Percentiles rank a stretch among this genome's conserved stretches.
These are phyloP conservation scores for Aporophyla nigra DNA, from an alignment of 2,888 invertebrate genomes.

Conservation along the genomic window DNA sequence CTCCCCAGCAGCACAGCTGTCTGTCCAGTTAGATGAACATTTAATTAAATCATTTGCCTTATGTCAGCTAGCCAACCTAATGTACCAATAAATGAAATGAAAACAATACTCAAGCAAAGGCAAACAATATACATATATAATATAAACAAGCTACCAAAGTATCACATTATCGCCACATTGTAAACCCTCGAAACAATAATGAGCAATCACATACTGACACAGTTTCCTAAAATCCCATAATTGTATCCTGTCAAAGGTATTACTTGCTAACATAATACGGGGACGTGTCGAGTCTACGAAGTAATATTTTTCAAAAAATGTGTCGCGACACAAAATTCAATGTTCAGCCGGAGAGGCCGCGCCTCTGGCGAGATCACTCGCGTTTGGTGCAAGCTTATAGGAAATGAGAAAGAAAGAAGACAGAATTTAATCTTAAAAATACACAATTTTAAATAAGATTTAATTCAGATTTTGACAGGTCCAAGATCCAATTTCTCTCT, in stretches of 20 bases:
- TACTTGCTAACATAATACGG: constrained; percentile 58
- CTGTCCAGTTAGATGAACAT: no score
- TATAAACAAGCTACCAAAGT: no score
- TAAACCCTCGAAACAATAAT: constrained; percentile 12
- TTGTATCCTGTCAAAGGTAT: constrained; percentile 46
- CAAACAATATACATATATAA: no score
- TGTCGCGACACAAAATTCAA: constrained; percentile 81
- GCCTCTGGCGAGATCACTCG: constrained; percentile 73
- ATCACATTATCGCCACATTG: neutral
- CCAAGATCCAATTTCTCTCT: no score
- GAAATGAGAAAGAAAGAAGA: neutral
- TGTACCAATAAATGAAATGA: no score
- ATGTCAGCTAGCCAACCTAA: no score
- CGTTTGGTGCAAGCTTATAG: constrained; percentile 65
- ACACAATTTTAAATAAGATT: no score
- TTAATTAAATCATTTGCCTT: no score
- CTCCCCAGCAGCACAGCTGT: no score
- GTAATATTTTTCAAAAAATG: constrained; percentile 79
- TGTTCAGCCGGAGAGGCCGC: constrained; percentile 77
- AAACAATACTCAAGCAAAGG: no score
- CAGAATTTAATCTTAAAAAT: neutral
- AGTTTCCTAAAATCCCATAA: constrained; percentile 32
- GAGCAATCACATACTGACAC: constrained; percentile 17
- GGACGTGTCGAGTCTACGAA: constrained; percentile 64
- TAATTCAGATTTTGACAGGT: no score